Conservation (phyloP, 2,888 invertebrate species). For the Eupeodes luniger region DNA sequence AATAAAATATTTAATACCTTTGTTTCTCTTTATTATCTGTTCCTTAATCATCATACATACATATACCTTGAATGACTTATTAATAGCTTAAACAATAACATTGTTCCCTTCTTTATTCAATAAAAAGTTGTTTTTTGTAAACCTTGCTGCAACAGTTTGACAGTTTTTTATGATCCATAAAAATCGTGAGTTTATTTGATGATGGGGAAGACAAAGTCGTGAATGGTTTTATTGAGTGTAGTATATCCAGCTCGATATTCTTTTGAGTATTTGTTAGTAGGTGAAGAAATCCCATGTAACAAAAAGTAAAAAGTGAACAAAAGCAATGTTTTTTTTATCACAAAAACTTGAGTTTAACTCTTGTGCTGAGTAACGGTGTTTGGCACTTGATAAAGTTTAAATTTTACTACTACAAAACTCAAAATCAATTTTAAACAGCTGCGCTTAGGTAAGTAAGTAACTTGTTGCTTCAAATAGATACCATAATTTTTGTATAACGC, state of each 20-base stretch:
- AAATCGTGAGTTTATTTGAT: not conserved
- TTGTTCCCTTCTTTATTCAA: not conserved
- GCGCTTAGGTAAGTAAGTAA: no score
- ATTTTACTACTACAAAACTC: no score
- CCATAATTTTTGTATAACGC: no score
- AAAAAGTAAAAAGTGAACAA: not conserved
- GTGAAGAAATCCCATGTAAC: not conserved
- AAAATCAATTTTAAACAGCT: no score
- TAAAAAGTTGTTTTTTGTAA: not conserved
- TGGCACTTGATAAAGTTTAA: no score
- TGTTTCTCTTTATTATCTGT: no score
- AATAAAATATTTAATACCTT: no score
- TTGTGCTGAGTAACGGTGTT: no score
- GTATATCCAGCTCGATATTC: not conserved
- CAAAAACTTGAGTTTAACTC: no score
- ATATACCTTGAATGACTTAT: no score
- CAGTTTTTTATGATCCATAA: not conserved
- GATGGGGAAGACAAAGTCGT: not conserved
- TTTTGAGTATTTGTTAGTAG: not conserved
- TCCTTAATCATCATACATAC: no score
- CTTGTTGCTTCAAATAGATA: no score
- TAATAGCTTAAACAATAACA: not conserved
- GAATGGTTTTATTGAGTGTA: conserved; percentile 5
- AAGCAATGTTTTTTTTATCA: not conserved
- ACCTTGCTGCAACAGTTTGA: not conserved